Conservation (phyloP, 2,797 vertebrate genomes). For the Neomorphus geoffroyi region DNA sequence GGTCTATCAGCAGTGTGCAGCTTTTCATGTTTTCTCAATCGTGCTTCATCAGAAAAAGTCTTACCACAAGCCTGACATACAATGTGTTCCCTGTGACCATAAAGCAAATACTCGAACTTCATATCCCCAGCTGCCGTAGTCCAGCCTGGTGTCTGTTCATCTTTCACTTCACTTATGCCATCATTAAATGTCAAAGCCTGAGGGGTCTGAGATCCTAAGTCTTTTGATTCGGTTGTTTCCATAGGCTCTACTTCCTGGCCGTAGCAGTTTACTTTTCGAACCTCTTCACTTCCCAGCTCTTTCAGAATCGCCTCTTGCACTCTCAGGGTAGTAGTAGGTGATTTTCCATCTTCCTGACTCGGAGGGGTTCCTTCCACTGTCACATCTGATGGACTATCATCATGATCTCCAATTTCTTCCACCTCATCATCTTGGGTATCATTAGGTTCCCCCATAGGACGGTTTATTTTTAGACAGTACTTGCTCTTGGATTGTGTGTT, state of each 20-base stretch:
- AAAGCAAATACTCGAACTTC: conserved; percentile 95
- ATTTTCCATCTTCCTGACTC: conserved; percentile 87
- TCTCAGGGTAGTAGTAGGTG: conserved; percentile 83
- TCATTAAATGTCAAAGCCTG: conserved; percentile 88
- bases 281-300: conserved; percentile 93
- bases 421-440: conserved; percentile 90
- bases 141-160: conserved; percentile 92
- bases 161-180: conserved; percentile 90
- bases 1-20: conserved; percentile 95
- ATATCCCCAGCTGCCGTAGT: conserved; percentile 89
- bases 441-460: conserved; percentile 86
- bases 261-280: conserved; percentile 94
- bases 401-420: conserved; percentile 90
- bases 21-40: conserved; percentile 92
- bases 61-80: conserved; percentile 93
- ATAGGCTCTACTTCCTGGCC: conserved; percentile 93
- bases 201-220: conserved; percentile 87
- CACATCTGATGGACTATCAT: conserved; percentile 88
- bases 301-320: conserved; percentile 95
- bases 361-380: conserved; percentile 88
- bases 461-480: conserved; percentile 92
- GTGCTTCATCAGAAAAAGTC: conserved; percentile 89
- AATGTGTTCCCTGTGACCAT: conserved; percentile 92
- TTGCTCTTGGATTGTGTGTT: conserved; percentile 85
- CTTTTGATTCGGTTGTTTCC: conserved; percentile 86